Evolutionary conservation across 2,888 invertebrate species (phyloP).

Genomic region (Oscheius sp.): DNA sequence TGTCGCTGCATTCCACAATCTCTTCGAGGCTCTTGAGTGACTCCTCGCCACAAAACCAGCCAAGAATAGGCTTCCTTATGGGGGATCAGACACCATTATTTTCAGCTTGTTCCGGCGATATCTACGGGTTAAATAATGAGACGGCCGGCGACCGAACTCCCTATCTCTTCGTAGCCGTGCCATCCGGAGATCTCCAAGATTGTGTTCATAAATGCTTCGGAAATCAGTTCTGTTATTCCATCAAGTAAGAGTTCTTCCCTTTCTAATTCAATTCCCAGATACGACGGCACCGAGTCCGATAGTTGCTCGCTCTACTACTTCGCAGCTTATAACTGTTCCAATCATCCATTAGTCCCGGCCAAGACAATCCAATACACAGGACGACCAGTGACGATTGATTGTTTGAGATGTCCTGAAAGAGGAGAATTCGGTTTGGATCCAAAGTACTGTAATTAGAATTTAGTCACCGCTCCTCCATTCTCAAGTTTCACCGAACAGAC

Average conservation of each 20-base stretch:
- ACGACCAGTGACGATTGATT: constrained; percentile 55
- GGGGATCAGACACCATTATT: constrained; percentile 1
- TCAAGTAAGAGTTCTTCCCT: constrained; percentile 21
- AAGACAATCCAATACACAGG: constrained; percentile 42
- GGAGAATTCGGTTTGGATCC: constrained; percentile 57
- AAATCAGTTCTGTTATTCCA: constrained; percentile 64
- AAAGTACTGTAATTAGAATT: constrained; percentile 1
- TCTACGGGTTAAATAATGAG: constrained; percentile 51
- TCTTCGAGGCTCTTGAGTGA: constrained; percentile 23
- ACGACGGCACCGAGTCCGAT: constrained; percentile 46
- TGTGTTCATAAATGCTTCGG: constrained; percentile 64
- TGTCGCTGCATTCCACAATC: constrained; percentile 12
- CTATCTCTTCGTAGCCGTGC: constrained; percentile 50
- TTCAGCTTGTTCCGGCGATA: constrained; percentile 55
- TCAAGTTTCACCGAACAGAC: constrained; percentile 49
- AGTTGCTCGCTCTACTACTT: constrained; percentile 55
- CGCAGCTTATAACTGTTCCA: constrained; percentile 56
- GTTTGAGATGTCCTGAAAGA: constrained; percentile 57
- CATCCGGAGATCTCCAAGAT: constrained; percentile 44
- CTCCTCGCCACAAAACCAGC: neutral
- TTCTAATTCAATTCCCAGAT: constrained; percentile 25
- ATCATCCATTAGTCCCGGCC: constrained; percentile 42
- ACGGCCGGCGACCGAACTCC: constrained; percentile 49
- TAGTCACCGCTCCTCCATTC: constrained; percentile 59
- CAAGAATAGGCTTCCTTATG: neutral